These are phyloP conservation scores for Dunckerocampus dactyliophorus DNA, from an alignment of 2,113 vertebrate species.

Conservation along the genomic window DNA sequence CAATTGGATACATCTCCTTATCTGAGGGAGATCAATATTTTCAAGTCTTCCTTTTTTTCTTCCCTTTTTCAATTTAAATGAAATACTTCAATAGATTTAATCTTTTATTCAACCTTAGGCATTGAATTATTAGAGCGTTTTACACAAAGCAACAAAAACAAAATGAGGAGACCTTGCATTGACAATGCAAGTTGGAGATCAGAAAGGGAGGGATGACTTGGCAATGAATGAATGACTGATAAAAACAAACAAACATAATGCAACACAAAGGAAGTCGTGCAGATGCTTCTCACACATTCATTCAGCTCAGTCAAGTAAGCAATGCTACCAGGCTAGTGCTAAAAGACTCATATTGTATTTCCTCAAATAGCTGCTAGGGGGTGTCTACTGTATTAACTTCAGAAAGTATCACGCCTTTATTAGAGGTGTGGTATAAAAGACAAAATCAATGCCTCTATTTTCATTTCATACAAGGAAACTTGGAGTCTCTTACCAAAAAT, in stretches of 20 bases:
- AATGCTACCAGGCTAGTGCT: constrained; percentile 21
- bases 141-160: constrained; percentile 37
- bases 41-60: constrained; percentile 74
- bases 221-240: constrained; percentile 48
- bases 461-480: background rate
- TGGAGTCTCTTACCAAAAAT: no score
- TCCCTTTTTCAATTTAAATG: constrained; percentile 96
- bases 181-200: constrained; percentile 53
- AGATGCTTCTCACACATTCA: constrained; percentile 59
- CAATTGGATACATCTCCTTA: constrained; percentile 73
- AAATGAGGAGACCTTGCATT: constrained; percentile 43
- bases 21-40: constrained; percentile 76
- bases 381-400: no score
- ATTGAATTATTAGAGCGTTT: constrained; percentile 68
- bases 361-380: constrained; percentile 8
- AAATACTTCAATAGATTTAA: constrained; percentile 85
- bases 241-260: constrained; percentile 12
- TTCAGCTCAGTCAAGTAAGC: constrained; percentile 44
- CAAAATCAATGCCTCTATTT: background rate
- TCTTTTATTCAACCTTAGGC: constrained; percentile 78
- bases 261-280: constrained; percentile 56
- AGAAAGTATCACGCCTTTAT: no score
- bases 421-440: constrained; percentile 1
- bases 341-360: background rate
- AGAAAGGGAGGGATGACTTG: constrained; percentile 50